Evolutionary conservation across 2,113 vertebrate species (phyloP).

Genomic region (Chiloscyllium plagiosum): DNA sequence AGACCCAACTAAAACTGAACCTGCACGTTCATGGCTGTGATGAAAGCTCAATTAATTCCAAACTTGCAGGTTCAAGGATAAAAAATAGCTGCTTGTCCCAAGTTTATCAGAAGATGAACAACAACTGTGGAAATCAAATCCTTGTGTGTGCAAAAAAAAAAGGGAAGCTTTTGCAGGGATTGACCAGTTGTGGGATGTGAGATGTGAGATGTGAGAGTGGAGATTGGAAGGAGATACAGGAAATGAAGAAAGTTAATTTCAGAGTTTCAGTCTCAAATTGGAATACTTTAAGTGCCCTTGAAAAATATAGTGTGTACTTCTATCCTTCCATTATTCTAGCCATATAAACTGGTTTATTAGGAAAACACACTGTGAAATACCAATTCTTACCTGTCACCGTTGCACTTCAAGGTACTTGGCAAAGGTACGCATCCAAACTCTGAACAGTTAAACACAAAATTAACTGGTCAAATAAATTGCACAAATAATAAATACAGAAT

Average conservation of each 20-base stretch:
- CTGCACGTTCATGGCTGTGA: too few species aligned
- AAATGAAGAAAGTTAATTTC: not conserved
- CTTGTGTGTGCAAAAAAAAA: too few species aligned
- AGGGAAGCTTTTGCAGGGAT: too few species aligned
- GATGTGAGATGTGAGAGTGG: too few species aligned
- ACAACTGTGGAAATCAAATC: too few species aligned
- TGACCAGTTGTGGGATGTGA: too few species aligned
- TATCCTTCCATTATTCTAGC: not conserved
- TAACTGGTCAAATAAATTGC: not conserved
- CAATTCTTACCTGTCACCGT: not conserved
- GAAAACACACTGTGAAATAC: not conserved
- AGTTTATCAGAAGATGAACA: too few species aligned
- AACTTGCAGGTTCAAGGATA: too few species aligned
- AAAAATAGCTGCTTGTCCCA: too few species aligned
- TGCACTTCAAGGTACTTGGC: not conserved
- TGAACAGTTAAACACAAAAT: not conserved
- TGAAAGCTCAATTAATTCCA: too few species aligned
- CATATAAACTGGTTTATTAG: not conserved
- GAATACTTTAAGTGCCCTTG: not conserved
- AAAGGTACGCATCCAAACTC: not conserved
- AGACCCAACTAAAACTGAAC: too few species aligned
- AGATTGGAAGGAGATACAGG: not conserved
- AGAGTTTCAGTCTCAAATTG: not conserved
- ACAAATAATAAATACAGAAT: not conserved
- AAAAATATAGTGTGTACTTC: not conserved